Percentiles rank a stretch among this genome's conserved stretches.
Conservation (phyloP, 1,140 invertebrate genomes). For the Drosophila nannoptera region DNA sequence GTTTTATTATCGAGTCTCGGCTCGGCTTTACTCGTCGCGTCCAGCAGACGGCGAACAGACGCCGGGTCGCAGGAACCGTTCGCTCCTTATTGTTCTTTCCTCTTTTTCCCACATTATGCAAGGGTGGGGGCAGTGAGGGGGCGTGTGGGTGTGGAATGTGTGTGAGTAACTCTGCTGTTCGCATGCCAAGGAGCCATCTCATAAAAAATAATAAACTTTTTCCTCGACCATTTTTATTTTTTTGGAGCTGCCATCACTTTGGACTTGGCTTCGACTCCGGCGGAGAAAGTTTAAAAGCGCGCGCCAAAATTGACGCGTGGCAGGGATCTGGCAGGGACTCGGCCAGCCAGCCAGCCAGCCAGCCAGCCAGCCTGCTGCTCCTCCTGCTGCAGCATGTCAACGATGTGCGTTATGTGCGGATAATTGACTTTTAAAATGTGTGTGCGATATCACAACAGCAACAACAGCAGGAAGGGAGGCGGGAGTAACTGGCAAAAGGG, state of each 20-base stretch:
- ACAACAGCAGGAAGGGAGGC: conserved; percentile 36
- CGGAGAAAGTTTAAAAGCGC: conserved; percentile 35
- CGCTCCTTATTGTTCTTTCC: not conserved
- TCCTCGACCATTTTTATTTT: not conserved
- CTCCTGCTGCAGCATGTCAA: conserved; percentile 29
- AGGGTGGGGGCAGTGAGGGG: not conserved
- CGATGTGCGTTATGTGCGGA: conserved; percentile 76
- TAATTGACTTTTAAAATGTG: conserved; percentile 78
- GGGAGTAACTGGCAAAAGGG: conserved; percentile 39
- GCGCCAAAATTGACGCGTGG: conserved; percentile 72
- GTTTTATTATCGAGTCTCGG: conserved; percentile 59
- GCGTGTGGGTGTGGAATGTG: not conserved
- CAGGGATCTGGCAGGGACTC: conserved; percentile 41
- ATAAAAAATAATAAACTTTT: conserved; percentile 71
- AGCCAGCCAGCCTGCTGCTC: not conserved
- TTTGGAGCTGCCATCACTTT: conserved; percentile 35
- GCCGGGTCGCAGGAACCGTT: too few species aligned
- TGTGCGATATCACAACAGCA: conserved; percentile 69
- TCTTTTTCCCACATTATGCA: conserved; percentile 24
- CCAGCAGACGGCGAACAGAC: not conserved
- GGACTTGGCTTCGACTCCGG: conserved; percentile 24
- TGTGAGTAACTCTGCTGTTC: conserved; percentile 12
- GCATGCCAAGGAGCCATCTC: conserved; percentile 54
- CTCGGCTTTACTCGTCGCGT: not conserved
- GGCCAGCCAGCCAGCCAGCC: conserved; percentile 21